Conservation (phyloP, 1,140 invertebrate genomes). For the Phocides pigmalion region DNA sequence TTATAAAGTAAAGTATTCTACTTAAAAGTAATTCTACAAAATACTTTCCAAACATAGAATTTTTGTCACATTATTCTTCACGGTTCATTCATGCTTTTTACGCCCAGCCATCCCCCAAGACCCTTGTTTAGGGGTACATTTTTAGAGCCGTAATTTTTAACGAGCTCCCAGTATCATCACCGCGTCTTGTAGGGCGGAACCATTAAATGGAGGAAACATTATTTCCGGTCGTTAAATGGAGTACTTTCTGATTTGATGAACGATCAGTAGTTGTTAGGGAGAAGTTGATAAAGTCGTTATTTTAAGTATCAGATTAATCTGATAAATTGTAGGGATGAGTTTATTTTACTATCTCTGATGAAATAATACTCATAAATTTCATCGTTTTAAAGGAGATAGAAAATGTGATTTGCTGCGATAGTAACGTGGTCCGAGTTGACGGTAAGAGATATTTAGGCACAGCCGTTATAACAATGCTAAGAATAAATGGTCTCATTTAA, state of each 20-base stretch:
- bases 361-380: not conserved
- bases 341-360: not conserved
- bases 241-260: constrained; percentile 68
- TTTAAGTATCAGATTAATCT: constrained; percentile 9
- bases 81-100: constrained; percentile 16
- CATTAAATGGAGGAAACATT: constrained; percentile 74
- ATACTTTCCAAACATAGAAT: constrained; percentile 5
- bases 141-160: constrained; percentile 59
- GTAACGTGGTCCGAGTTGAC: too few relatives aligned
- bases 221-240: constrained; percentile 73
- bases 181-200: constrained; percentile 46
- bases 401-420: too few relatives aligned
- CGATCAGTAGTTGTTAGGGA: constrained; percentile 53
- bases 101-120: constrained; percentile 14
- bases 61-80: constrained; percentile 26
- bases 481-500: too few relatives aligned
- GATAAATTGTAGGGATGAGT: not conserved
- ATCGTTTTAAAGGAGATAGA: too few relatives aligned
- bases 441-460: too few relatives aligned
- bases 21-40: not conserved
- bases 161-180: constrained; percentile 41
- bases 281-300: constrained; percentile 34
- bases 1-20: too few relatives aligned
- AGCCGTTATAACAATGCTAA: too few relatives aligned
- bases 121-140: constrained; percentile 34